Base-by-base conservation (phyloP, 2,888 invertebrate genomes). In the Callyntrura guangdongensis region DNA sequence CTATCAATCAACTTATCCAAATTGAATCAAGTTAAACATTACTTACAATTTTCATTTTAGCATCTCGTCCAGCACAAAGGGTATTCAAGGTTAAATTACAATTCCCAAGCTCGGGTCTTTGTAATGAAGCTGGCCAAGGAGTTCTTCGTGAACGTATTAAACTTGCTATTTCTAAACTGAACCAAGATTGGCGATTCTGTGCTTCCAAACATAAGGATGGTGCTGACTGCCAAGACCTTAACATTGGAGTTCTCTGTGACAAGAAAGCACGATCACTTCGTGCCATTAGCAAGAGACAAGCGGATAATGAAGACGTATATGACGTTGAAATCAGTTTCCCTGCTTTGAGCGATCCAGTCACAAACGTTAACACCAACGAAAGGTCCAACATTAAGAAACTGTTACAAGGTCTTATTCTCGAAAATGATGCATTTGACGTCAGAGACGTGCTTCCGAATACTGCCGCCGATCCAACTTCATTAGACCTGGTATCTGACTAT, bases 121-220 rank as follows among this genome's bases (percentile, higher is more conserved):
- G 99, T 95, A 99, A 99, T 94, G 98, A 98, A 95, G 99, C 99
- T 27, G 99, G 99, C 0, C 98, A 98, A 95, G 98, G 97, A 83
- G 99, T 99, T 0, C 96, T 99, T 5, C 96, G 98, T 74, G 98
- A 98, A 94, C 97, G 98, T 95, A 98, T 99, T 0, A 96, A 97
- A 93, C 97, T 97, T 94, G 98, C 98, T 9, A 97, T 99, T 85
- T 98, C 98, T 94, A 97, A 98, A 79, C 96, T 99, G 85, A 99
- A 99, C 95, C 96, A 98, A 94, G 98, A 99, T 94, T 99, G 99
- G 99, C 98, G 98, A 96, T 98, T 99, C 97, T 99, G 99, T 95
- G 98, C 98, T 0, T 98, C 95, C 97, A 98, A 91, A 96, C 97
- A 72, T 97, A 98, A 95, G 98, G 98, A 96, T 95, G 95, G 94